Conservation (phyloP, 2,888 invertebrate genomes). For the Drosophila eohydei region DNA sequence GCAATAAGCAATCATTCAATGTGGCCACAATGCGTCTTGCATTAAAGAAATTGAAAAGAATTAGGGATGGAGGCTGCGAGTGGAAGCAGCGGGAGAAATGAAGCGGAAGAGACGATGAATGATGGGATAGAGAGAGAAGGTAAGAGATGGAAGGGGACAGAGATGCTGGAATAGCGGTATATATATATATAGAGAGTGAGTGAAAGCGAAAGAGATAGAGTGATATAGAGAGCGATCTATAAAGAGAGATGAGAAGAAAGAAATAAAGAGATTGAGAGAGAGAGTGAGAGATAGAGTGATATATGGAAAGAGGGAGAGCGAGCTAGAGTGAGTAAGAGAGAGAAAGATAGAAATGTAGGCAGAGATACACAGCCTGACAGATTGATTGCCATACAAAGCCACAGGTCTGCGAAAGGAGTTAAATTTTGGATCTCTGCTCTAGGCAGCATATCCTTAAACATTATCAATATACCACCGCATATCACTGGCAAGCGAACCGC, state of each 20-base stretch:
- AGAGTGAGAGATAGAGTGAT: neutral
- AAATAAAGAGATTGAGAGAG: neutral
- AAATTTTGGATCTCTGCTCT: neutral
- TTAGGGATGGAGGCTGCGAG: neutral
- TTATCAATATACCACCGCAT: neutral
- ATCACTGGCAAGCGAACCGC: neutral
- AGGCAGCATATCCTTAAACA: neutral
- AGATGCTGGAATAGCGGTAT: neutral
- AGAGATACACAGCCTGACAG: neutral
- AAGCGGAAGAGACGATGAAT: slow-evolving; percentile 5
- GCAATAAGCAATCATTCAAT: slow-evolving; percentile 78
- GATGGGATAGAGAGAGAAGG: neutral
- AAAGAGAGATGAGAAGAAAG: no score
- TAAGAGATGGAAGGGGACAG: neutral
- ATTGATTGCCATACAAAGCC: no score
- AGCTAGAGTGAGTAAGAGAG: neutral
- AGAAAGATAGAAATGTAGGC: no score
- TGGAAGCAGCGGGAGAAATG: slow-evolving; percentile 26
- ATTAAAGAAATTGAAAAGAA: slow-evolving; percentile 62
- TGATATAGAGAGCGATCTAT: no score
- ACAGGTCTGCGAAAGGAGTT: neutral
- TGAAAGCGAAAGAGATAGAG: neutral
- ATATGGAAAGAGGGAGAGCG: neutral
- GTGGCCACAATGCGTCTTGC: slow-evolving; percentile 54
- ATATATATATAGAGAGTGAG: no score